Base-by-base conservation (phyloP, 2,888 invertebrate genomes). In the Yponomeuta malinellus region DNA sequence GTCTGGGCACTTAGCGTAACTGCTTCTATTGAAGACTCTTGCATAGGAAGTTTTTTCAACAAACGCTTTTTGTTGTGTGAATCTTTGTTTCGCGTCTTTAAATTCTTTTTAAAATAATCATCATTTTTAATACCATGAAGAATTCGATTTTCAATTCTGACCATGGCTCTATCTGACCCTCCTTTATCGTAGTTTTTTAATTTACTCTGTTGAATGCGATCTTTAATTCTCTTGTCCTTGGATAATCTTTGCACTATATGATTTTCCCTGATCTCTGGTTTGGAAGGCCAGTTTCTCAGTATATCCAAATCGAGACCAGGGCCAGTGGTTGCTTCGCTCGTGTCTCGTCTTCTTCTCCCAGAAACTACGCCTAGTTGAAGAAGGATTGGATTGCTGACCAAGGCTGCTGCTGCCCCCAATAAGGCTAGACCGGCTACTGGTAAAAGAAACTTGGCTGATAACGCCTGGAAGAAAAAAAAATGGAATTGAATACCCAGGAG, bases 381-480 rank as follows among this genome's bases (percentile, higher is more conserved):
- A 15, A 97, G 93, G 70, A 96, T 93, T 5, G 97, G 97, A 86
- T 96, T 96, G 75, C 94, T 94, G 71, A 96, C 95, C 72, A 96
- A 88, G 23, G 96, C 95, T 33, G 96, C 96, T 1, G 96, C 96
- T 48, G 96, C 96, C 63, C 96, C 96, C 69, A 96, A 86, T n/a
- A 97, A 91, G 0, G 96, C 96, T 67, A 96, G 94, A 33, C 96
- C 96, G 63, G 96, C 96, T 74, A 97, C 84, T 0, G 96, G 96
- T 81, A 95, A 93, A 69, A 96, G 84, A 66, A 94, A 93, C 85
- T 95, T 95, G 48, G 95, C 84, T 70, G 70, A 48, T 9, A 71
- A 31, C 2, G 31, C 67, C 71, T 71, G 71, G 33, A 71, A 70
- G 15, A 10, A 23, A 33, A 23, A 33, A 48, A n/a, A 12, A 29